Conservation (phyloP, 2,113 vertebrate genomes). For the Herpailurus yagouaroundi region DNA sequence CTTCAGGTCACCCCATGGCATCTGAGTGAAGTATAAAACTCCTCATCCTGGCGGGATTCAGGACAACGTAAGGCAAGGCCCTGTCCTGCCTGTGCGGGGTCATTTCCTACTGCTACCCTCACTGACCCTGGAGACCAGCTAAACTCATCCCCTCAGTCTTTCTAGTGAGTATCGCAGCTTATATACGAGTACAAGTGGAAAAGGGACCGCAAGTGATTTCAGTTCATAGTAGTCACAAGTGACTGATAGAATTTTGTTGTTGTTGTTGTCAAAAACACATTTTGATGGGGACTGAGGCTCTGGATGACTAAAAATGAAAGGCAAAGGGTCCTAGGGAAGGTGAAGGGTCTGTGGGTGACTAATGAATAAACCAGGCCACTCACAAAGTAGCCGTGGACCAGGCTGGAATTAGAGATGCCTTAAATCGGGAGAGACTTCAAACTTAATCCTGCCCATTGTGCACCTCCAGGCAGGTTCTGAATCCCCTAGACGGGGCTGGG, state of each 20-base stretch:
- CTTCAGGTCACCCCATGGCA: not conserved
- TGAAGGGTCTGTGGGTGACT: not conserved
- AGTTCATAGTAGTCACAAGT: not conserved
- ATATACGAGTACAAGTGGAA: not conserved
- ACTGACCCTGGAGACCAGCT: fast-evolving
- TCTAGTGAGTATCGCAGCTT: not conserved
- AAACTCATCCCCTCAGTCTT: fast-evolving
- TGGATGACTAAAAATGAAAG: not conserved
- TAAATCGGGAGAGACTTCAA: not conserved
- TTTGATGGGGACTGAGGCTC: not conserved
- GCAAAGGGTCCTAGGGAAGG: not conserved
- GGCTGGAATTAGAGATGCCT: not conserved
- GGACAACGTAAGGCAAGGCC: no score
- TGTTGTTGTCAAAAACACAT: conserved; percentile 14
- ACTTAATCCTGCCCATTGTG: not conserved
- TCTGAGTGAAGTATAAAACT: not conserved
- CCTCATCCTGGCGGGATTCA: not conserved
- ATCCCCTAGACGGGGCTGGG: not conserved
- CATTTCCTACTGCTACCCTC: not conserved
- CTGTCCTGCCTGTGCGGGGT: not conserved
- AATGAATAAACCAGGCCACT: not conserved
- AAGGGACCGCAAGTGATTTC: not conserved
- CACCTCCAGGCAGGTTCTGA: not conserved
- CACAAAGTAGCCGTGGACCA: not conserved
- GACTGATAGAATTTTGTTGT: not conserved